These are phyloP conservation scores for Macquaria ambigua DNA, from an alignment of 2,113 vertebrate genomes.

Conservation along the genomic window DNA sequence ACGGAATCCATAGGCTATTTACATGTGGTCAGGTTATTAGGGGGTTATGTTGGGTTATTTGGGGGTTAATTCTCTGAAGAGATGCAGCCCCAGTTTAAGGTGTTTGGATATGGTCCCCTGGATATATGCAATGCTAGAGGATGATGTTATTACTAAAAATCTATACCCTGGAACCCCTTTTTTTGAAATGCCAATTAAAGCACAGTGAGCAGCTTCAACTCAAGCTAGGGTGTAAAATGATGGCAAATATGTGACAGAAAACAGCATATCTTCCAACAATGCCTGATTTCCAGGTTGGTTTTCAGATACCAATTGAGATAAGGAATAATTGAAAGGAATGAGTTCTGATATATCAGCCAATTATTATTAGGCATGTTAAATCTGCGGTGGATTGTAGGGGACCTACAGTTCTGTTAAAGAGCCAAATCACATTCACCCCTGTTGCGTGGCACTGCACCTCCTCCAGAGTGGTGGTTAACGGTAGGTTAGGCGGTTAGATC, in stretches of 20 bases:
- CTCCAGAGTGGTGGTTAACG: conserved; percentile 87
- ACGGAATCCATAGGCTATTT: conserved; percentile 69
- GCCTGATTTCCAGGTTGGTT: conserved; percentile 15
- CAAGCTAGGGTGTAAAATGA: not conserved
- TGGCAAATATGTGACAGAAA: not conserved
- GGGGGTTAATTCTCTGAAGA: conserved; percentile 84
- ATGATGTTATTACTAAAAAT: not conserved
- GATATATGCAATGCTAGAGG: conserved; percentile 16
- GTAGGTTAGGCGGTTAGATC: conserved; percentile 84
- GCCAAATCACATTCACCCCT: conserved; percentile 62
- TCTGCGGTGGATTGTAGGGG: conserved; percentile 8
- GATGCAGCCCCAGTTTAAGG: conserved; percentile 83
- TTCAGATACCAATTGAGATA: conserved; percentile 3
- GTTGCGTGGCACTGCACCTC: conserved; percentile 87
- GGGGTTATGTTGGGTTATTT: conserved; percentile 91
- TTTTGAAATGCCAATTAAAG: conserved; percentile 27
- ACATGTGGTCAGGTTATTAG: conserved; percentile 83
- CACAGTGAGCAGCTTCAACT: not conserved
- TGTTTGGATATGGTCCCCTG: conserved; percentile 60
- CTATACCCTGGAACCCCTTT: not conserved
- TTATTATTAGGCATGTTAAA: not conserved
- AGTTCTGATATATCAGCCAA: conserved; percentile 10
- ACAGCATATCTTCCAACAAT: not conserved
- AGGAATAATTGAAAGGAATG: conserved; percentile 1
- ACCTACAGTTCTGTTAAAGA: conserved; percentile 31